These are phyloP conservation scores for Menidia beryllina DNA, from an alignment of 2,113 vertebrate genomes.

Conservation along the genomic window DNA sequence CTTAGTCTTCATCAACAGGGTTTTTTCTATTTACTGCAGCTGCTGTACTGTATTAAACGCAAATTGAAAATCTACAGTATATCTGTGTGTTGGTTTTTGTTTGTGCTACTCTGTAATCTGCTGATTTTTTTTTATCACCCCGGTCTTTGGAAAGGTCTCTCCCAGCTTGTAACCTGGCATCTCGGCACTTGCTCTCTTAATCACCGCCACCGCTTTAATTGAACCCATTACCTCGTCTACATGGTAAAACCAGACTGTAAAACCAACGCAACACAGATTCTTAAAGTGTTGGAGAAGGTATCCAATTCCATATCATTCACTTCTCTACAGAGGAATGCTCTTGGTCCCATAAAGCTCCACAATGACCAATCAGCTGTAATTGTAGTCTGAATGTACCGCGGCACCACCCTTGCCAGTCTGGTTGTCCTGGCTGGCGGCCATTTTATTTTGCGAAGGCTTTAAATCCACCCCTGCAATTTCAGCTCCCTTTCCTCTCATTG, in stretches of 20 bases:
- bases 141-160: slow-evolving; percentile 14
- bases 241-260: slow-evolving; percentile 25
- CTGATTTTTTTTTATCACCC: slow-evolving; percentile 42
- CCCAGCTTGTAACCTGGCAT: slow-evolving; percentile 36
- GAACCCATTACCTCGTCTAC: slow-evolving; percentile 48
- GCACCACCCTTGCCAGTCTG: slow-evolving; percentile 53
- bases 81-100: not conserved
- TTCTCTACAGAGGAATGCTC: slow-evolving; percentile 37
- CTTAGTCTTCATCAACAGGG: too few relatives aligned
- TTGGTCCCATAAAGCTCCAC: slow-evolving; percentile 37
- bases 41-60: too few relatives aligned
- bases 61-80: not conserved
- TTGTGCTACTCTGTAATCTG: not conserved
- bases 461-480: slow-evolving; percentile 64
- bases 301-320: not conserved
- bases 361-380: slow-evolving; percentile 67
- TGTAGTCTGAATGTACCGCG: slow-evolving; percentile 47
- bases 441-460: slow-evolving; percentile 47
- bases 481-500: slow-evolving; percentile 41
- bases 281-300: slow-evolving; percentile 14
- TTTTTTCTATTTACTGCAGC: too few relatives aligned
- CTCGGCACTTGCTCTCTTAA: slow-evolving; percentile 21
- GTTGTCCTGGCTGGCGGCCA: slow-evolving; percentile 40
- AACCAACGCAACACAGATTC: slow-evolving; percentile 40
- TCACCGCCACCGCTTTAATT: slow-evolving; percentile 38